Evolutionary conservation across 1,140 invertebrate species (phyloP).

Genomic region (Bombyx mori): DNA sequence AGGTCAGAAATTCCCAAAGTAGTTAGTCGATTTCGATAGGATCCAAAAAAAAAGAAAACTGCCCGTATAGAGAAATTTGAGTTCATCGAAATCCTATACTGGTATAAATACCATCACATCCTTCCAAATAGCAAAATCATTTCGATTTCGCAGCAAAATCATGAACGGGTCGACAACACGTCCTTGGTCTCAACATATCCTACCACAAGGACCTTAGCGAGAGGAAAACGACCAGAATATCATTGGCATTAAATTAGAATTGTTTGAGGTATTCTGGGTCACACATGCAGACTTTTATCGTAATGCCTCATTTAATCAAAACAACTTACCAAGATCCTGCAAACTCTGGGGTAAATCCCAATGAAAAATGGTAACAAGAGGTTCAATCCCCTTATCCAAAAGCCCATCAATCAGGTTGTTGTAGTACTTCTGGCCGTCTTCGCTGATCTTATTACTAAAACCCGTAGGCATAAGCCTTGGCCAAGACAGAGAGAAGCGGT

Average conservation of each 20-base stretch:
- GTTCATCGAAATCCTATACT: no score
- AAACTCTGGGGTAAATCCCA: conserved; percentile 44
- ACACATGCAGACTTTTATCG: neutral
- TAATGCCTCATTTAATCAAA: neutral
- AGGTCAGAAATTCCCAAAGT: no score
- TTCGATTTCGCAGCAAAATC: neutral
- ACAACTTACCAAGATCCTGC: conserved; percentile 40
- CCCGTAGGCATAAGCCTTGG: conserved; percentile 30
- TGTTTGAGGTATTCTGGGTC: neutral
- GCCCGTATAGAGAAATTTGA: no score
- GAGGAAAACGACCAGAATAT: neutral
- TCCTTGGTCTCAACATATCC: neutral
- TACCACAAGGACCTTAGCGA: neutral
- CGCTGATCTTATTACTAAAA: conserved; percentile 22
- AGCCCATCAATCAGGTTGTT: conserved; percentile 72
- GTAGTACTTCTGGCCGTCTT: conserved; percentile 34
- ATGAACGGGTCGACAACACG: neutral
- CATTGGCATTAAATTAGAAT: neutral
- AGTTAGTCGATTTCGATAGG: no score
- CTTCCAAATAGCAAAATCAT: neutral
- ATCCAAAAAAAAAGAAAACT: no score
- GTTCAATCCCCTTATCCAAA: conserved; percentile 66
- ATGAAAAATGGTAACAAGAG: conserved; percentile 64
- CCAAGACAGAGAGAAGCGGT: conserved; percentile 55
- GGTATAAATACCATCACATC: no score